Evolutionary conservation across 2,888 invertebrate genomes (phyloP).

Genomic region (Stenolophus ochropezus): DNA sequence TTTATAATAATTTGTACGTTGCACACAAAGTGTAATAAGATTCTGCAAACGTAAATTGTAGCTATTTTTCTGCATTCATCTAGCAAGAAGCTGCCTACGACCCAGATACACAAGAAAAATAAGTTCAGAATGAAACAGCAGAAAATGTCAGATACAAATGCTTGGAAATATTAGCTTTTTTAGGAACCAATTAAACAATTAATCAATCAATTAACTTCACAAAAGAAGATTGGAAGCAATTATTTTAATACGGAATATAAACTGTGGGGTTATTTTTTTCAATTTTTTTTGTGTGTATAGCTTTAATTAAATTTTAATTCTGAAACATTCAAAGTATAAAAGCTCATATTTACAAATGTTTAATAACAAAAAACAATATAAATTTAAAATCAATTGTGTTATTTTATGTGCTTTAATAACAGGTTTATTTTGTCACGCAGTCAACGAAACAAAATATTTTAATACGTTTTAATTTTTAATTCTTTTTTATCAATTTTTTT

Average conservation of each 20-base stretch:
- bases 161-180: constrained; percentile 39
- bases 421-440: too few species aligned
- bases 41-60: constrained; percentile 26
- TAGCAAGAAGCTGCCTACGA: background rate
- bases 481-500: too few species aligned
- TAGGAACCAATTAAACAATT: constrained; percentile 45
- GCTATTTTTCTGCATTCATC: constrained; percentile 15
- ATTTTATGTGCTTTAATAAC: too few species aligned
- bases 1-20: background rate
- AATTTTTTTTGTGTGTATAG: too few species aligned
- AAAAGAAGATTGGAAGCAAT: background rate
- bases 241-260: background rate
- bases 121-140: constrained; percentile 22
- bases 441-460: too few species aligned
- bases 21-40: constrained; percentile 14
- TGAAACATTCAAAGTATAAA: too few species aligned
- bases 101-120: constrained; percentile 24
- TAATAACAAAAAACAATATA: too few species aligned
- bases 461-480: too few species aligned
- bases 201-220: constrained; percentile 35
- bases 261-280: background rate
- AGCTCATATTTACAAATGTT: too few species aligned
- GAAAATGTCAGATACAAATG: constrained; percentile 52
- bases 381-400: too few species aligned
- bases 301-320: background rate